These are phyloP conservation scores for Formica aserva DNA, from an alignment of 2,888 invertebrate genomes.

Conservation along the genomic window DNA sequence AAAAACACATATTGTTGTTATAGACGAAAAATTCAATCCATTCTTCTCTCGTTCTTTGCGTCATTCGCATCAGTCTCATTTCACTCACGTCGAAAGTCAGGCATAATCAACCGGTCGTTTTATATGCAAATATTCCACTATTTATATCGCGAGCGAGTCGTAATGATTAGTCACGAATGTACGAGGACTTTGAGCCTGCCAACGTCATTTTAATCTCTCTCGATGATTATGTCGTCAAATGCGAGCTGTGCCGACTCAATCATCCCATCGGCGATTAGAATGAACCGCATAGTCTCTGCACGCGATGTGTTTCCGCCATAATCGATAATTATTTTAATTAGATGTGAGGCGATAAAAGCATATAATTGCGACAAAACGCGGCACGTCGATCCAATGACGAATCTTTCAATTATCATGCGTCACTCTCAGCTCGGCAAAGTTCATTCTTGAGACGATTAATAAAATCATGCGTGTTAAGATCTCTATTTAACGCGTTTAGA, in stretches of 20 bases:
- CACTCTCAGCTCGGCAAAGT: constrained; percentile 9
- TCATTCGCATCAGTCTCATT: not conserved
- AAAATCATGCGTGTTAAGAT: constrained; percentile 26
- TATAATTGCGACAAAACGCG: constrained; percentile 6
- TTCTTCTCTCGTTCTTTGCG: constrained; percentile 2
- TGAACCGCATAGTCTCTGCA: not conserved
- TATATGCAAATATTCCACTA: constrained; percentile 53
- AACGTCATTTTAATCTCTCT: constrained; percentile 9
- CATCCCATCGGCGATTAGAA: constrained; percentile 29
- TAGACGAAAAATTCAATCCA: not conserved
- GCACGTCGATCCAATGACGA: constrained; percentile 33
- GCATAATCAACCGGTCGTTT: constrained; percentile 63
- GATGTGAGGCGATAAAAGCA: constrained; percentile 16
- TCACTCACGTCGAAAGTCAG: constrained; percentile 31
- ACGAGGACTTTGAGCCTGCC: constrained; percentile 33
- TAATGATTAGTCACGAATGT: constrained; percentile 51
- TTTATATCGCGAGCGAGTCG: constrained; percentile 59
- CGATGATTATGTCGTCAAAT: constrained; percentile 52
- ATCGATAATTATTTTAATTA: constrained; percentile 53
- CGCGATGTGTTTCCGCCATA: constrained; percentile 33
- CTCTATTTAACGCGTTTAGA: constrained; percentile 11
- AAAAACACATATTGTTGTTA: not conserved
- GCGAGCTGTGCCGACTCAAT: constrained; percentile 19
- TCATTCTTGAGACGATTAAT: constrained; percentile 22
- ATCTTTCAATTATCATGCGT: constrained; percentile 40